Evolutionary conservation across 2,888 invertebrate species (phyloP).

Genomic region (Lasioglossum figueresi): DNA sequence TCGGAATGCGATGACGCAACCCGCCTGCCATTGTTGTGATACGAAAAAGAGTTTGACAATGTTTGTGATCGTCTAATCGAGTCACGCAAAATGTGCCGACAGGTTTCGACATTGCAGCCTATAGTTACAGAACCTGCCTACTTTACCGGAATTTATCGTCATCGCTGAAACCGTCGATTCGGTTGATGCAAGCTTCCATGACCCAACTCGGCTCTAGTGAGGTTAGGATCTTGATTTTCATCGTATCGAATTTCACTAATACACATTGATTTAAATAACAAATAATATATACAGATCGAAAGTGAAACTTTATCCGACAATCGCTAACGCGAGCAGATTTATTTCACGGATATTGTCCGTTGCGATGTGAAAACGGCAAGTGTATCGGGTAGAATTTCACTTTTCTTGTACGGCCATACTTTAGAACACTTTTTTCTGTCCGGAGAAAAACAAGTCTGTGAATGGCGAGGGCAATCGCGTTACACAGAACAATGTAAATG

Average conservation of each 20-base stretch:
- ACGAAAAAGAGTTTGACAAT: constrained; percentile 2
- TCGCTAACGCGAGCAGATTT: neutral
- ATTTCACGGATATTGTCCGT: neutral
- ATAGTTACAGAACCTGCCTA: constrained; percentile 53
- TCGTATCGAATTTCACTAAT: neutral
- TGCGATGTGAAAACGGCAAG: neutral
- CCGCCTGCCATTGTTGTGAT: constrained; percentile 6
- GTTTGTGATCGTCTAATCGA: constrained; percentile 59
- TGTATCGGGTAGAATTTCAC: constrained; percentile 12
- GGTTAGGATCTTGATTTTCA: neutral
- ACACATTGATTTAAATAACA: neutral
- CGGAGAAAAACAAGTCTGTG: neutral
- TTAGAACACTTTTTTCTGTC: neutral
- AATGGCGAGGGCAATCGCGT: neutral
- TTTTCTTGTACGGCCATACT: neutral
- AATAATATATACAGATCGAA: neutral
- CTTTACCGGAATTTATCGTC: constrained; percentile 59
- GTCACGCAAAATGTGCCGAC: constrained; percentile 64
- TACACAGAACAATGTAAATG: constrained; percentile 19
- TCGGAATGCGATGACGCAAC: neutral
- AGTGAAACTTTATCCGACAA: neutral
- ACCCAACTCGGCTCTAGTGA: constrained; percentile 23
- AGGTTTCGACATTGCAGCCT: constrained; percentile 57
- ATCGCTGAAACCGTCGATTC: constrained; percentile 50
- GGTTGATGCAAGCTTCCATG: constrained; percentile 62